phyloP scores from a whole-genome alignment of 2,797 vertebrate species.

The Momotus momota region DNA sequence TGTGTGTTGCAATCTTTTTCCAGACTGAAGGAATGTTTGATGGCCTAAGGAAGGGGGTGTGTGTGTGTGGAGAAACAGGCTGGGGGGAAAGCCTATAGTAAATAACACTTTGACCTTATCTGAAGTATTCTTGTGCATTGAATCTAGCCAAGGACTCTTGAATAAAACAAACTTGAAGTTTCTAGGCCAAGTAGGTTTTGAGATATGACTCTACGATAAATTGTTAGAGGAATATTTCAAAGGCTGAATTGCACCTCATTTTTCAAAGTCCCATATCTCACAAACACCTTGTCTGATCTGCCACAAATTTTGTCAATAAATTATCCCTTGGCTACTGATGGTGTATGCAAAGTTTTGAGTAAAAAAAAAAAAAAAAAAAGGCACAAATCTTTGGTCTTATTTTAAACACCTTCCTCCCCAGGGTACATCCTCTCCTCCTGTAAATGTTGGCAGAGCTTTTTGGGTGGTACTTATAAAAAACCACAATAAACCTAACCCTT shows the following conservation, averaged over 20 bases:
- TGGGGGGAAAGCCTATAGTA: not conserved
- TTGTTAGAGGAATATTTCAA: conserved; percentile 64
- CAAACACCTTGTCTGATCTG: conserved; percentile 61
- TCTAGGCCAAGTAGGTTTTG: conserved; percentile 63
- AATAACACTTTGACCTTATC: conserved; percentile 59
- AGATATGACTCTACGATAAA: conserved; percentile 48
- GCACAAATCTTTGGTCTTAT: not conserved
- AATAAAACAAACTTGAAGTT: conserved; percentile 72
- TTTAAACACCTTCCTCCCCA: not conserved
- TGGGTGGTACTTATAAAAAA: not conserved
- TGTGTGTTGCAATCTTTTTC: not conserved
- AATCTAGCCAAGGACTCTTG: conserved; percentile 61
- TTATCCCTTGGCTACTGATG: not conserved
- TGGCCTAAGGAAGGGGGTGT: not conserved
- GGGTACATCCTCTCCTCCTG: accelerated
- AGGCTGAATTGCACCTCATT: conserved; percentile 63
- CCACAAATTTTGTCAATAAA: conserved; percentile 64
- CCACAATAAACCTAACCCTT: too few species aligned
- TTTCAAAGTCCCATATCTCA: conserved; percentile 61
- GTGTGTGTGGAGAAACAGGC: too few species aligned
- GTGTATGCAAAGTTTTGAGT: not conserved
- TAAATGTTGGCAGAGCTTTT: not conserved
- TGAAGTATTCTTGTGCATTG: not conserved
- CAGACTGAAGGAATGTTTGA: not conserved
- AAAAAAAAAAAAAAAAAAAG: not conserved